phyloP scores from a whole-genome alignment of 2,797 vertebrate species.

The Gallinago stenura region DNA sequence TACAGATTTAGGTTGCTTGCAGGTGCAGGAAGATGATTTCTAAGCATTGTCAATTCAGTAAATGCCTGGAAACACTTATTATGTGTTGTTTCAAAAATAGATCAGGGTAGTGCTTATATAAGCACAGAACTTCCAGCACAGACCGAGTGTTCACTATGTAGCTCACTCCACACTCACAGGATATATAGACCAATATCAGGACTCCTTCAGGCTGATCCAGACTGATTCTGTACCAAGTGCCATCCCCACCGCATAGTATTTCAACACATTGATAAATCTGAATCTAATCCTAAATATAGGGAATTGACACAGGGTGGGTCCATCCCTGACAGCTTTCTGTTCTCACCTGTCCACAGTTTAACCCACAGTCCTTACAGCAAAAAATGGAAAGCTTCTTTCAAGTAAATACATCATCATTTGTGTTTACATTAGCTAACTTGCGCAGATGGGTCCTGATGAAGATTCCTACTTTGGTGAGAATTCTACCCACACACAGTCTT shows the following conservation, averaged over 20 bases:
- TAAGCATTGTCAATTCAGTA: neutral
- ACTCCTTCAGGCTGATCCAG: neutral
- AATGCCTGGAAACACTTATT: neutral
- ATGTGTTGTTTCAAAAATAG: neutral
- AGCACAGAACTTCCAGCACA: neutral
- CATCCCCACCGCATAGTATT: fast-evolving
- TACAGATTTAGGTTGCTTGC: neutral
- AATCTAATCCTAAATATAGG: neutral
- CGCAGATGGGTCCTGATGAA: neutral
- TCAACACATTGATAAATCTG: neutral
- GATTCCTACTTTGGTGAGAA: neutral
- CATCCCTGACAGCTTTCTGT: neutral
- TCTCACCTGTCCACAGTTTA: neutral
- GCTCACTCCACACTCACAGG: neutral
- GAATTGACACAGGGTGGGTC: neutral
- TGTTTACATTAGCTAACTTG: neutral
- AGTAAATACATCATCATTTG: neutral
- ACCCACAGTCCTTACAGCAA: neutral
- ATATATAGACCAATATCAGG: neutral
- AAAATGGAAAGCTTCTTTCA: neutral
- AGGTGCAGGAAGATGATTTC: neutral
- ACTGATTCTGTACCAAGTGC: neutral
- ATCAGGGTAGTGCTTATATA: neutral
- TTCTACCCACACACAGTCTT: fast-evolving
- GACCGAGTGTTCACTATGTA: fast-evolving